phyloP scores from a whole-genome alignment of 2,888 invertebrate species.

The Caenorhabditis wallacei region DNA sequence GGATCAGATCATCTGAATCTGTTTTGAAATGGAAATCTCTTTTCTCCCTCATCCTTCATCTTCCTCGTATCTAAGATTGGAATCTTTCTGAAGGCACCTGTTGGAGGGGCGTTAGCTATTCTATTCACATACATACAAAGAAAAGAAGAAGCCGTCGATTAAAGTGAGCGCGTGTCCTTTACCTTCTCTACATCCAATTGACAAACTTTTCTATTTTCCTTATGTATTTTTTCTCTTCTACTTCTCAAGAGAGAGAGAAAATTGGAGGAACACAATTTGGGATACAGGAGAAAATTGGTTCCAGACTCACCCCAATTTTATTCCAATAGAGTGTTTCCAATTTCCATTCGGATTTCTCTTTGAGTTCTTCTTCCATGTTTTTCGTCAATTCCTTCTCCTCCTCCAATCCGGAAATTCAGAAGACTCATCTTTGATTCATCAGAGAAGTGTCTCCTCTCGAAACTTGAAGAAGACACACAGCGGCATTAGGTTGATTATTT shows the following conservation, averaged over 20 bases:
- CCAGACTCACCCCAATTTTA: slow-evolving; percentile 44
- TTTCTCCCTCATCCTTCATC: neutral
- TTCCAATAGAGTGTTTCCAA: slow-evolving; percentile 15
- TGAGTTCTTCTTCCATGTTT: slow-evolving; percentile 8
- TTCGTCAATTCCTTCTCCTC: neutral
- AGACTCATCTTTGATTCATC: slow-evolving; percentile 45
- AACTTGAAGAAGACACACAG: slow-evolving; percentile 18
- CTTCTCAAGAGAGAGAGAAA: slow-evolving; percentile 2
- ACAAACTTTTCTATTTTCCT: slow-evolving; percentile 15
- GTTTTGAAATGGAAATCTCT: slow-evolving; percentile 1
- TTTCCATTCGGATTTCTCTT: neutral
- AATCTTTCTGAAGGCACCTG: slow-evolving; percentile 8
- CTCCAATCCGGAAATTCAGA: slow-evolving; percentile 7
- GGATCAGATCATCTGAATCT: neutral
- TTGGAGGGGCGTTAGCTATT: slow-evolving; percentile 12
- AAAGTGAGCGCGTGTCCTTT: slow-evolving; percentile 2
- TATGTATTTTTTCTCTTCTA: neutral
- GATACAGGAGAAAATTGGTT: slow-evolving; percentile 45
- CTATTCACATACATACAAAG: neutral
- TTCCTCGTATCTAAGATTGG: neutral
- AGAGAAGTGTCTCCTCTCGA: neutral
- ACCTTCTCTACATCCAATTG: neutral
- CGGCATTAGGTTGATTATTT: slow-evolving; percentile 55
- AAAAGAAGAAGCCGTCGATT: slow-evolving; percentile 39
- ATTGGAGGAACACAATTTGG: slow-evolving; percentile 52